Evolutionary conservation across 2,113 vertebrate genomes (phyloP), one percentile per base, ranked within the genome.

Genomic region (Pseudorhombus dupliciocellatus): DNA sequence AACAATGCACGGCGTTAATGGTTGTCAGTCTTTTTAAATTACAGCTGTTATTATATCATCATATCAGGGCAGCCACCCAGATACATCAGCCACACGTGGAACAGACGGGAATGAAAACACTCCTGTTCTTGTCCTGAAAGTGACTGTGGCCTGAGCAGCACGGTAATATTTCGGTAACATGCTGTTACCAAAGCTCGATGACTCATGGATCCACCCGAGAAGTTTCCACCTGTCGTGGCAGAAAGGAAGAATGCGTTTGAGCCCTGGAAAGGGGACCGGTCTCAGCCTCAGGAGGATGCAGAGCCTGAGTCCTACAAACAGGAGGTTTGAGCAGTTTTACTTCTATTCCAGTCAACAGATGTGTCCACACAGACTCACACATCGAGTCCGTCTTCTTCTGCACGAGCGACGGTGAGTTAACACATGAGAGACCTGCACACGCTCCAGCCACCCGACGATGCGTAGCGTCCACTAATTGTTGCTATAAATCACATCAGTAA

Each of bases 1-100:
- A 55, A 84, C 58, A 87, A 73, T 71, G 26, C 2, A 67, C 31
- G 55, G 12, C 50, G 44, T 60, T 42, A 63, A 73, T 20, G 8
- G 10, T 59, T 59, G 25, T 52, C 12, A 74, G 22, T 66, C 73
- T 66, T 8, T 48, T 48, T 0, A 48, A 48, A 48, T 73, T 14
- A 31, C 25, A 21, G 40, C 48, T 77, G 26, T 56, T 25, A 57
- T 69, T 69, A 9, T 40, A 71, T 48, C 44, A 44, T 1, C 1
- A 28, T n/a, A 12, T 8, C n/a, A 44, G 6, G 25, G 21, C 4
- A 40, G 51, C 18, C 9, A 37, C 2, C 21, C 6, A 48, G 68
- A 12, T 58, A 34, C 31, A 34, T 55, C 37, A 48, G 16, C 26
- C 16, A 54, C 1, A 31, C 15, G 21, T 31, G 25, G 8, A 71